phyloP scores from a whole-genome alignment of 2,797 vertebrate species.

The Varecia variegata region DNA sequence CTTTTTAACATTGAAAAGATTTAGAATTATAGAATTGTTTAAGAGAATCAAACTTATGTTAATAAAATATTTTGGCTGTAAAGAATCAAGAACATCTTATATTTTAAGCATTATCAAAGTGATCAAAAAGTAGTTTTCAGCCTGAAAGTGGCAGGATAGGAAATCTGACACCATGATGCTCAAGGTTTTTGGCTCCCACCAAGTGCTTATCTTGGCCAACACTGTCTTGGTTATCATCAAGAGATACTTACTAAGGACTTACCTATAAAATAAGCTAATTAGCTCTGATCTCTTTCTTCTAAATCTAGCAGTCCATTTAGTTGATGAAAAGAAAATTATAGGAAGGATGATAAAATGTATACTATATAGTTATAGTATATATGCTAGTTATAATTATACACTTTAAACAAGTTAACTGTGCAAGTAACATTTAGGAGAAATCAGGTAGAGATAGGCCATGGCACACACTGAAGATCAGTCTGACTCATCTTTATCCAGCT shows the following conservation, averaged over 20 bases:
- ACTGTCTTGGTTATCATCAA: background rate
- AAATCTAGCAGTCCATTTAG: background rate
- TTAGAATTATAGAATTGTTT: background rate
- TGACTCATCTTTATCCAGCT: background rate
- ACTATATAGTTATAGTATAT: background rate
- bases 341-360: background rate
- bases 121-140: background rate
- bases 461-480: background rate
- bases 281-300: background rate
- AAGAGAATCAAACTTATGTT: background rate
- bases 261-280: slow-evolving; percentile 4
- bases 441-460: background rate
- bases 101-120: background rate
- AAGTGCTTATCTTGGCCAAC: background rate
- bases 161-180: background rate
- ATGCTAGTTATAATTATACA: background rate
- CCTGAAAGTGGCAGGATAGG: background rate
- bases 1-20: background rate
- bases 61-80: background rate
- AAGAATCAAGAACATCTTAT: background rate
- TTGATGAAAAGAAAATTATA: slow-evolving; percentile 21
- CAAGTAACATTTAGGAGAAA: slow-evolving; percentile 4
- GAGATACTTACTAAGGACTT: slow-evolving; percentile 21
- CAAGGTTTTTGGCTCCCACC: background rate
- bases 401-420: slow-evolving; percentile 2